These are phyloP conservation scores for Tringa solitaria DNA, from an alignment of 2,113 vertebrate species.

Conservation along the genomic window DNA sequence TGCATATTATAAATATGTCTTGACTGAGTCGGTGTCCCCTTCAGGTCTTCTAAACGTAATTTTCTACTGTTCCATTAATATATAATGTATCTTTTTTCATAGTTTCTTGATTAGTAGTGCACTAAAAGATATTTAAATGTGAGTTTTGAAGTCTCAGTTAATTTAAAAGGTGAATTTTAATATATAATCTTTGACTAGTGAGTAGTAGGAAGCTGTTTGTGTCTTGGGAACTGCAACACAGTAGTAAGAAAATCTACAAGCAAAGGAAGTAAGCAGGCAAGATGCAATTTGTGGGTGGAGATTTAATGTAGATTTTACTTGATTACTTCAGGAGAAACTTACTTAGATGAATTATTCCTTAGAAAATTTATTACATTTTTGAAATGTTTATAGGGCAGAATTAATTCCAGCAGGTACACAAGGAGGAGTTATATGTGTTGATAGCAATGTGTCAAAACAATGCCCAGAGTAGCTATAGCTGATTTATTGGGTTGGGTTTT, in stretches of 20 bases:
- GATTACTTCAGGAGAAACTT: not conserved
- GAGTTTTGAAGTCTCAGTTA: not conserved
- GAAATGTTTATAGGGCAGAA: not conserved
- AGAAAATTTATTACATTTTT: not conserved
- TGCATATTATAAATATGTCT: not conserved
- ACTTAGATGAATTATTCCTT: not conserved
- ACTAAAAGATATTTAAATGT: not conserved
- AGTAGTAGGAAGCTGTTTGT: not conserved
- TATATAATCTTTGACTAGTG: not conserved
- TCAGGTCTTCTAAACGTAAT: not conserved
- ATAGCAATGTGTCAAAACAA: not conserved
- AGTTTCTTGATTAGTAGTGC: not conserved
- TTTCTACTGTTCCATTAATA: not conserved
- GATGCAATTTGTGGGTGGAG: not conserved
- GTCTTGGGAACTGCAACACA: not conserved
- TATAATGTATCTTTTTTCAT: not conserved
- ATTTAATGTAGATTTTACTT: not conserved
- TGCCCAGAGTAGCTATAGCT: not conserved
- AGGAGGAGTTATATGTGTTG: fast-evolving
- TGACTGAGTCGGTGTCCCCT: not conserved
- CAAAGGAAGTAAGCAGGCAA: not conserved
- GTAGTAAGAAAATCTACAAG: not conserved
- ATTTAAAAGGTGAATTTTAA: not conserved
- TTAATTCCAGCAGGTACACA: not conserved
- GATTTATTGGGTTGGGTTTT: not conserved